Conservation (phyloP, 2,113 vertebrate species). For the Petaurus breviceps region DNA sequence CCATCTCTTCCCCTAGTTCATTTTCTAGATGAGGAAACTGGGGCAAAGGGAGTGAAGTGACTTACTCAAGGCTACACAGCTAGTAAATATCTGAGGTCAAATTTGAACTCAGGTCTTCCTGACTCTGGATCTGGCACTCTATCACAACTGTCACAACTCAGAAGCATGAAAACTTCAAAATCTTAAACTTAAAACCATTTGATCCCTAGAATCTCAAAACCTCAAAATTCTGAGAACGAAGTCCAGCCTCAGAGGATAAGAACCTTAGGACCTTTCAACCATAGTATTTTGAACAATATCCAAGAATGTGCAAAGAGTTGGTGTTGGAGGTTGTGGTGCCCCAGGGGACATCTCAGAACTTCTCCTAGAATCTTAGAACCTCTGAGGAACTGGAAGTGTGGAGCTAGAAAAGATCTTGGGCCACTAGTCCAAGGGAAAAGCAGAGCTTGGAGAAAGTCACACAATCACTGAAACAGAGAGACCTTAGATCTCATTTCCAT, state of each 20-base stretch:
- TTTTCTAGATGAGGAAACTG: background rate
- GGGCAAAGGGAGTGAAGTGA: background rate
- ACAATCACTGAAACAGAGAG: background rate
- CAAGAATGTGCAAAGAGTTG: background rate
- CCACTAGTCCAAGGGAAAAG: background rate
- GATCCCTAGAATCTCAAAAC: background rate
- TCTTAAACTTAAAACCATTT: background rate
- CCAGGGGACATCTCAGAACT: background rate
- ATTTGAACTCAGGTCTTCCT: background rate
- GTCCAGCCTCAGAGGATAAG: background rate
- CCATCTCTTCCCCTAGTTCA: too few species aligned
- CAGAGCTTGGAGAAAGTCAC: background rate
- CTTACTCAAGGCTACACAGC: background rate
- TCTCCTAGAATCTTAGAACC: background rate
- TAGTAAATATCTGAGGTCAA: background rate
- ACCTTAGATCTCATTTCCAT: background rate
- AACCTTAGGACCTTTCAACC: background rate
- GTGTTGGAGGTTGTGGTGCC: background rate
- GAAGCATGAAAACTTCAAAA: background rate
- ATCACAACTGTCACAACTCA: background rate
- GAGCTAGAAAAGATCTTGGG: background rate
- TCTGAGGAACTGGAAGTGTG: background rate
- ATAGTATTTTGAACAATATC: background rate
- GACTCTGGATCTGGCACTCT: background rate
- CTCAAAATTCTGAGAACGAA: background rate